Percentiles rank a stretch among this genome's conserved stretches.
Conservation (phyloP, 2,113 vertebrate genomes). For the Xenotilapia leptura region DNA sequence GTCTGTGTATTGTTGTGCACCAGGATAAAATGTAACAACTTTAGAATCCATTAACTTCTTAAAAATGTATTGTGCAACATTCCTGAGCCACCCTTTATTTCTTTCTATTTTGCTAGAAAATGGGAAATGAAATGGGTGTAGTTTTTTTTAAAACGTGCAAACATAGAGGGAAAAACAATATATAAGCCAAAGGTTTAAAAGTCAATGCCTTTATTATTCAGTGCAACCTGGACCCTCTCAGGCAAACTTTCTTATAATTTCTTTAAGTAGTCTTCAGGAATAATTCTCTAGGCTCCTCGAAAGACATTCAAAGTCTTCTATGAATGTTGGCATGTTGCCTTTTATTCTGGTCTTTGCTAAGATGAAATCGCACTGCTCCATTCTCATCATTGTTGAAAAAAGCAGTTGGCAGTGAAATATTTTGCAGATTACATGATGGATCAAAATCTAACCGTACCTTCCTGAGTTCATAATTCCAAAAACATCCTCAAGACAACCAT, state of each 20-base stretch:
- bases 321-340: not conserved
- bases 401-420: not conserved
- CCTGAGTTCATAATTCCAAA: not conserved
- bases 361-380: not conserved
- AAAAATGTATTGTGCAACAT: not conserved
- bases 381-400: not conserved
- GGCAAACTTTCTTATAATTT: not conserved
- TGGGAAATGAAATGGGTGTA: not conserved
- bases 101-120: not conserved
- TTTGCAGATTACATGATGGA: not conserved
- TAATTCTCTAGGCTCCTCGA: not conserved
- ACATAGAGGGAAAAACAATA: not conserved
- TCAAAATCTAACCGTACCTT: not conserved
- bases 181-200: not conserved
- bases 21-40: not conserved
- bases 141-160: not conserved
- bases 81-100: not conserved
- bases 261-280: not conserved
- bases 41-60: not conserved
- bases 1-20: not conserved
- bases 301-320: not conserved
- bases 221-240: not conserved
- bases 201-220: not conserved
- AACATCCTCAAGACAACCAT: not conserved
- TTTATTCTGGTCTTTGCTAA: not conserved